These are phyloP conservation scores for Phymastichus coffea DNA, from an alignment of 1,140 invertebrate species.

Conservation along the genomic window DNA sequence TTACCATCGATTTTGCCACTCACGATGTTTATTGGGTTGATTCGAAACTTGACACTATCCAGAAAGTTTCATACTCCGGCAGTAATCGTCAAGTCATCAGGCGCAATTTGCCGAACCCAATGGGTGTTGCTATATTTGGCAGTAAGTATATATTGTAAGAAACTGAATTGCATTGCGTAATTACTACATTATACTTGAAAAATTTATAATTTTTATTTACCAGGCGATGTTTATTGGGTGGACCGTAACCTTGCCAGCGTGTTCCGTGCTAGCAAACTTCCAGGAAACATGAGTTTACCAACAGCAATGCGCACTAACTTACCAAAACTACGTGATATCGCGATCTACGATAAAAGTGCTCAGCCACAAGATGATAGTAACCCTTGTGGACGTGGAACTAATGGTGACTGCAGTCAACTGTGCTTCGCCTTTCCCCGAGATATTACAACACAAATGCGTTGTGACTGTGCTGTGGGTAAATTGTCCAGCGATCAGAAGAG, in stretches of 20 bases:
- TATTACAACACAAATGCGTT: slow-evolving; percentile 51
- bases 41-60: slow-evolving; percentile 88
- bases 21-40: slow-evolving; percentile 99
- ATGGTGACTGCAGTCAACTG: slow-evolving; percentile 88
- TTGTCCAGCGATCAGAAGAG: slow-evolving; percentile 63
- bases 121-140: slow-evolving; percentile 86
- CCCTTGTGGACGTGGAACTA: slow-evolving; percentile 72
- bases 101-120: slow-evolving; percentile 89
- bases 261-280: slow-evolving; percentile 80
- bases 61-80: slow-evolving; percentile 80
- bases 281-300: slow-evolving; percentile 68
- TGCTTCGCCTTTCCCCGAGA: slow-evolving; percentile 89
- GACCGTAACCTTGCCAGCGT: slow-evolving; percentile 90
- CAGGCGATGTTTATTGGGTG: slow-evolving; percentile 87
- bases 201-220: neutral
- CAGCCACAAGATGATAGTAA: slow-evolving; percentile 80
- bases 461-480: slow-evolving; percentile 89
- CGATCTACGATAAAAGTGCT: slow-evolving; percentile 84
- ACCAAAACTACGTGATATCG: slow-evolving; percentile 82
- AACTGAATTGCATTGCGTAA: neutral
- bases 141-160: slow-evolving; percentile 33
- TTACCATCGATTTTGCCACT: slow-evolving; percentile 91
- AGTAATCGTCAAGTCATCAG: slow-evolving; percentile 80
- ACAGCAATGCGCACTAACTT: slow-evolving; percentile 78
- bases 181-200: neutral